Conservation (phyloP, 2,888 invertebrate genomes). For the Agrochola macilenta region DNA sequence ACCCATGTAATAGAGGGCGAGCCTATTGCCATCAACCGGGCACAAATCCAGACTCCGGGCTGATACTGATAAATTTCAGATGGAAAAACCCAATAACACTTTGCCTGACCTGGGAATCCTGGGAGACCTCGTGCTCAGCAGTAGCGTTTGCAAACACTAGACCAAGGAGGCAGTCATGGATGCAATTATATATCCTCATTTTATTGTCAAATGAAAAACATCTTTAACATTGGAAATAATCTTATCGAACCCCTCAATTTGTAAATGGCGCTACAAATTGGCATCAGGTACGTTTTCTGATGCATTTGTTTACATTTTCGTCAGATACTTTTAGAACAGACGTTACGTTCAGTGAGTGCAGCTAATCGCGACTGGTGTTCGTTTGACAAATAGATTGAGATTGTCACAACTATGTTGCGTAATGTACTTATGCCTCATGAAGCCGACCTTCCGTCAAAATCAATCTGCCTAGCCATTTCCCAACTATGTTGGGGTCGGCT, state of each 20-base stretch:
- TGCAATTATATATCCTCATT: no score
- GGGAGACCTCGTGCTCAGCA: no score
- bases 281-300: neutral
- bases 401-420: neutral
- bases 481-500: neutral
- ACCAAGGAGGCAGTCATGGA: no score
- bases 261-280: neutral
- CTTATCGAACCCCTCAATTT: neutral
- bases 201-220: neutral
- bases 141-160: no score
- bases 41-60: no score
- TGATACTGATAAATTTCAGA: no score
- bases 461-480: neutral
- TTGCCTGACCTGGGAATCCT: no score
- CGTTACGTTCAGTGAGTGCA: neutral
- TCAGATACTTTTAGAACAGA: neutral
- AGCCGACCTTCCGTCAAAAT: no score
- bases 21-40: no score
- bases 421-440: neutral
- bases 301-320: neutral
- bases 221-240: neutral
- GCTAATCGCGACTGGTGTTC: neutral
- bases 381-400: neutral
- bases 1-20: no score
- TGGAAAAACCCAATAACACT: no score